Percentiles rank a stretch among this genome's conserved stretches.
Conservation (phyloP, 2,113 vertebrate genomes). For the Grammomys surdaster region DNA sequence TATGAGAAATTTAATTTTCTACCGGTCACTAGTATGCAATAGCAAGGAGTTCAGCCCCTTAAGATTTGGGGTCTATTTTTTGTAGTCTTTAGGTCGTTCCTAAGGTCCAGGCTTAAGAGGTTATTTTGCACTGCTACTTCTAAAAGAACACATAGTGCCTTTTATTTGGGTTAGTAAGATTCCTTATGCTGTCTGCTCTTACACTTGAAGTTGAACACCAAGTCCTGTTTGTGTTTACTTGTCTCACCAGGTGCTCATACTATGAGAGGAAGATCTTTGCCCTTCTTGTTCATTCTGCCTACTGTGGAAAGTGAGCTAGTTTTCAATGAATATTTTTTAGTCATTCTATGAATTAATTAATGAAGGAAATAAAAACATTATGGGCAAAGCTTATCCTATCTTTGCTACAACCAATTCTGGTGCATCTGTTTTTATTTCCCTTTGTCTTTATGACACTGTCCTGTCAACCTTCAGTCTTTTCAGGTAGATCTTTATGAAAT, state of each 20-base stretch:
- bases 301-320: not conserved
- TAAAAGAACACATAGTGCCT: not conserved
- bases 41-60: not conserved
- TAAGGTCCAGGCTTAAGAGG: not conserved
- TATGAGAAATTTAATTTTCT: not conserved
- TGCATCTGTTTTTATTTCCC: not conserved
- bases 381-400: not conserved
- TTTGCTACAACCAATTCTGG: not conserved
- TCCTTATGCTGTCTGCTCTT: not conserved
- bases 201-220: not conserved
- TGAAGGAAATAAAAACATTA: not conserved
- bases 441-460: not conserved
- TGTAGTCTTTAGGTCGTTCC: not conserved
- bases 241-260: not conserved
- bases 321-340: not conserved
- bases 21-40: not conserved
- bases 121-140: not conserved
- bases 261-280: not conserved
- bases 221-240: not conserved
- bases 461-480: not conserved
- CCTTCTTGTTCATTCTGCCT: not conserved
- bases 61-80: not conserved
- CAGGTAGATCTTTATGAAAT: not conserved
- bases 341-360: not conserved
- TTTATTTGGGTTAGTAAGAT: not conserved